phyloP scores from a whole-genome alignment of 1,140 invertebrate species.

The Dysdera silvatica region DNA sequence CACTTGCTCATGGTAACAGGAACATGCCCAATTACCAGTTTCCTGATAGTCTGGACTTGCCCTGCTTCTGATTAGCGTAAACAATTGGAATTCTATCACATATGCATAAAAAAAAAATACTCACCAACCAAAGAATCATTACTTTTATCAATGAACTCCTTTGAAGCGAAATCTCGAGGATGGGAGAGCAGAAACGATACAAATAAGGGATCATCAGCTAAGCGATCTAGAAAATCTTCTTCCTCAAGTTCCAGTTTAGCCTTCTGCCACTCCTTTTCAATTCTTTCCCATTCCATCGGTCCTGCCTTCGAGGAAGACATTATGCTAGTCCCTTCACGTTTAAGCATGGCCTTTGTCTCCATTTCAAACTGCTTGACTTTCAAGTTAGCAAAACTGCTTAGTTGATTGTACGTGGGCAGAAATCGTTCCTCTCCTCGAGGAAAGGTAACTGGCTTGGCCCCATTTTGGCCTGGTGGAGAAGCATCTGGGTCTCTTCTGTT shows the following conservation, averaged over 20 bases:
- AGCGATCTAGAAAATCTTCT: slow-evolving; percentile 53
- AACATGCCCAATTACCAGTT: no score
- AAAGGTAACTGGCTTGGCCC: no score
- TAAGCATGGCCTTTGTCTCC: slow-evolving; percentile 61
- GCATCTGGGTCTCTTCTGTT: no score
- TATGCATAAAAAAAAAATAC: not conserved
- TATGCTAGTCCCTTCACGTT: slow-evolving; percentile 47
- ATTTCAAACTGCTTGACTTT: slow-evolving; percentile 60
- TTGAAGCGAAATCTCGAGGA: not conserved
- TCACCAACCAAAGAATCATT: not conserved
- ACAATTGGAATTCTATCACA: no score
- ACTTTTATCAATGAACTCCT: not conserved
- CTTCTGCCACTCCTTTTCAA: slow-evolving; percentile 54
- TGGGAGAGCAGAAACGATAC: slow-evolving; percentile 12
- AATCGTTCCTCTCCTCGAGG: slow-evolving; percentile 36
- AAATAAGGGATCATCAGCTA: slow-evolving; percentile 48
- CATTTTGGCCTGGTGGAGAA: no score
- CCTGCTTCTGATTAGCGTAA: no score
- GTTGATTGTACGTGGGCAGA: slow-evolving; percentile 52
- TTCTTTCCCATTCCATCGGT: slow-evolving; percentile 50
- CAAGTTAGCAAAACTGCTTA: slow-evolving; percentile 54
- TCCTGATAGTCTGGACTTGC: no score
- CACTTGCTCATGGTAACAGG: no score
- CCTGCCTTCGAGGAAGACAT: slow-evolving; percentile 44
- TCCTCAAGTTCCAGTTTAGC: slow-evolving; percentile 58